phyloP scores from a whole-genome alignment of 2,888 invertebrate species.

The Campoplex capitator region DNA sequence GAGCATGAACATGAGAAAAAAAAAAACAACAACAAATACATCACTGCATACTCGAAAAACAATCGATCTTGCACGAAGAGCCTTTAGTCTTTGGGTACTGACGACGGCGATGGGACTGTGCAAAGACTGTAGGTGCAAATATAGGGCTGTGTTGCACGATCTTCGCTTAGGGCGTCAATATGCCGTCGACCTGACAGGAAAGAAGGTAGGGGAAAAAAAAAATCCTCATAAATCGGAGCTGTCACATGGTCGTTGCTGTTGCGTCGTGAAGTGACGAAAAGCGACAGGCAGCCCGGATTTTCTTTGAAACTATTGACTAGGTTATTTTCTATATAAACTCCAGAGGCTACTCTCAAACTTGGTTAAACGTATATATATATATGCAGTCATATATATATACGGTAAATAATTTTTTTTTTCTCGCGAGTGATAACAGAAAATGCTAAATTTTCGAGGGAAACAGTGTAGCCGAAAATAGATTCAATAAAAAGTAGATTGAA shows the following conservation, averaged over 20 bases:
- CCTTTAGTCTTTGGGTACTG: not conserved
- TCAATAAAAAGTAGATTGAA: not conserved
- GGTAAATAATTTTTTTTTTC: not conserved
- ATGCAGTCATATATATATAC: not conserved
- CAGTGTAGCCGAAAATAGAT: not conserved
- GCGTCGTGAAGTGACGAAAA: conserved; percentile 14
- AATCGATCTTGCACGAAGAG: not conserved
- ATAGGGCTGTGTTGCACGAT: conserved; percentile 28
- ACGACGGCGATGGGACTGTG: not conserved
- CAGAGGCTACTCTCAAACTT: not conserved
- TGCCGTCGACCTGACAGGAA: conserved; percentile 40
- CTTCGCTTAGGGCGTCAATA: conserved; percentile 59
- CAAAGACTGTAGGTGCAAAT: not conserved
- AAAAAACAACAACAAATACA: not conserved
- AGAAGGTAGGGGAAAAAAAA: not conserved
- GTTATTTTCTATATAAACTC: conserved; percentile 23
- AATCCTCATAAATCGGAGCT: conserved; percentile 56
- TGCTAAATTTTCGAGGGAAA: not conserved
- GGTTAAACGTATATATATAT: not conserved
- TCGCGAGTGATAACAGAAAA: not conserved
- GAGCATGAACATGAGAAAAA: not conserved
- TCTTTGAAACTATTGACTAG: conserved; percentile 2
- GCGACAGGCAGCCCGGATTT: conserved; percentile 9
- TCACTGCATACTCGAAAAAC: not conserved
- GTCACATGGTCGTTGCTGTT: conserved; percentile 24